A percentile compares a stretch with the other conserved stretches of the same genome.
phyloP scores from a whole-genome alignment of 2,113 vertebrate genomes.

The Tyrannus savana region DNA sequence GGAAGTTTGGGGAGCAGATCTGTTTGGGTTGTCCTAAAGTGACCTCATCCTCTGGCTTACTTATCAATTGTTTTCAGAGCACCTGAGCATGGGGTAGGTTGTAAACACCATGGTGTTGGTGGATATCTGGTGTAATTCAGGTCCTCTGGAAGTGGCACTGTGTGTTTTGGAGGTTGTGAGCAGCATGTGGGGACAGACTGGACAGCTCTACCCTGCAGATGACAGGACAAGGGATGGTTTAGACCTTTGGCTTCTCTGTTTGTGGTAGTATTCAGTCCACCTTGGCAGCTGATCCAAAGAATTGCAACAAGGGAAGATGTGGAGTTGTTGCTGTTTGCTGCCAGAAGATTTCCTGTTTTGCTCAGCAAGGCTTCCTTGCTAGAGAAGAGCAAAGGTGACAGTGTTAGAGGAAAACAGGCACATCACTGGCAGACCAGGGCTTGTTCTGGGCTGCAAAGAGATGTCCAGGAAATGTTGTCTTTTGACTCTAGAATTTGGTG shows the following conservation, averaged over 20 bases:
- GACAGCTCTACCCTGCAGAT: neutral
- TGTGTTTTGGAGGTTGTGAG: neutral
- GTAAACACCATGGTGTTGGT: neutral
- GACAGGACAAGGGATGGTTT: neutral
- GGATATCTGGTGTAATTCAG: neutral
- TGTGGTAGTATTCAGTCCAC: neutral
- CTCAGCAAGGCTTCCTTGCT: neutral
- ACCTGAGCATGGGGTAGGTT: neutral
- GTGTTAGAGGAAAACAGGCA: neutral
- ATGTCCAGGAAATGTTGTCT: neutral
- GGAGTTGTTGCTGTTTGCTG: neutral
- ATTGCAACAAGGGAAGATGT: neutral
- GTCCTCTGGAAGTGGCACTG: neutral
- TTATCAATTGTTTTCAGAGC: neutral
- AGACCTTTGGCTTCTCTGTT: neutral
- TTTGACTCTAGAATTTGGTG: neutral
- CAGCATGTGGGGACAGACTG: neutral
- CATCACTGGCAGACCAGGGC: neutral
- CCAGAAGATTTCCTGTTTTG: conserved; percentile 5
- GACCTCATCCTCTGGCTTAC: neutral
- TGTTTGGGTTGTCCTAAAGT: neutral
- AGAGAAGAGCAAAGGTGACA: neutral
- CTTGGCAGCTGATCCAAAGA: neutral
- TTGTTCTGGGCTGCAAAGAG: neutral
- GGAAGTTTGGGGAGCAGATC: neutral